A percentile compares a stretch with the other conserved stretches of the same genome.
Evolutionary conservation across 2,797 vertebrate species (phyloP).

Genomic region (Myiothlypis chrysogaster): DNA sequence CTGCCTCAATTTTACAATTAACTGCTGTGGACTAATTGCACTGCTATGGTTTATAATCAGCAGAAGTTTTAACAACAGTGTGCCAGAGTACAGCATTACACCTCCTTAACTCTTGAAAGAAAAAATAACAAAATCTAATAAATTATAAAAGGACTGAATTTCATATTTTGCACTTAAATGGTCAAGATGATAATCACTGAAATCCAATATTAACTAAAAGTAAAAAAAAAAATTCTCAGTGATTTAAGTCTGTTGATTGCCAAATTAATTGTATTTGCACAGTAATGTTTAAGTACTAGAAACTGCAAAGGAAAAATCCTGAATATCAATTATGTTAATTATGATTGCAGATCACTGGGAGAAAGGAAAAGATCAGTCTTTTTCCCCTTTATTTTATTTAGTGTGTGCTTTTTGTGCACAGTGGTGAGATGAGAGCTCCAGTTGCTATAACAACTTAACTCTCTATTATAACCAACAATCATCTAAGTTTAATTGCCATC

Average conservation of each 20-base stretch:
- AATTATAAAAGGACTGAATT: background rate
- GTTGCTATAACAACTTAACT: slow-evolving; percentile 62
- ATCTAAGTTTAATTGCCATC: slow-evolving; percentile 30
- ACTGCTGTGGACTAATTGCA: background rate
- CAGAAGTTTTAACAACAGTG: background rate
- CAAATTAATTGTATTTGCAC: slow-evolving; percentile 38
- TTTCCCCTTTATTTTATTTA: background rate
- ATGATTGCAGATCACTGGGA: background rate
- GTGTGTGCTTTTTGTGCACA: background rate
- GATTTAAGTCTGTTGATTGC: background rate
- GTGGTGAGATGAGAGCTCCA: background rate
- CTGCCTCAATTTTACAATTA: background rate
- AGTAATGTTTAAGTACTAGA: background rate
- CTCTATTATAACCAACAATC: slow-evolving; percentile 37
- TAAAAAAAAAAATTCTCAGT: background rate
- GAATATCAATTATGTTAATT: slow-evolving; percentile 25
- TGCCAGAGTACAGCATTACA: background rate
- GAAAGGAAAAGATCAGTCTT: background rate
- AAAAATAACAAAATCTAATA: background rate
- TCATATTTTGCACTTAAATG: background rate
- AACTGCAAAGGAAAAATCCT: background rate
- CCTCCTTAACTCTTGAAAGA: background rate
- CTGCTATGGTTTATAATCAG: background rate
- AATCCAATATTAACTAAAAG: background rate
- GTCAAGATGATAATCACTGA: background rate